Conservation (phyloP, 2,113 vertebrate genomes). For the Lepus timidus region DNA sequence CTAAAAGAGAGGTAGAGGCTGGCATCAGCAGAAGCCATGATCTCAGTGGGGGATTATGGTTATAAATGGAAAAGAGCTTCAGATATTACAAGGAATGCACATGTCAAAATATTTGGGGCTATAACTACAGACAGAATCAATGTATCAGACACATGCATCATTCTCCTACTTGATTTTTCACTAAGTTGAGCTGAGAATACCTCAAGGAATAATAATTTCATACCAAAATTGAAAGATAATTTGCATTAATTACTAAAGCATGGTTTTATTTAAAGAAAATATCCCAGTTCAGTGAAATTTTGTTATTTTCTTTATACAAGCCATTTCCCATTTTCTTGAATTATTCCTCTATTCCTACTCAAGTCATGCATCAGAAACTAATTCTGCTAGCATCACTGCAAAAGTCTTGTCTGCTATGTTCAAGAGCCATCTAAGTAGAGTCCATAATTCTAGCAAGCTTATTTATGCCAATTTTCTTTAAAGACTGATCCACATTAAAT, state of each 20-base stretch:
- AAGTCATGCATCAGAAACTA: conserved; percentile 12
- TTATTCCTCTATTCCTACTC: conserved; percentile 44
- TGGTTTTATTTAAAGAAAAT: conserved; percentile 66
- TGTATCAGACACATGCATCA: conserved; percentile 20
- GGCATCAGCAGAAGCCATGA: neutral
- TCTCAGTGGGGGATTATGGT: conserved; percentile 44
- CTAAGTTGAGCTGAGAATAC: conserved; percentile 59
- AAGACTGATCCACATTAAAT: conserved; percentile 15
- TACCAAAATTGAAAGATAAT: conserved; percentile 68
- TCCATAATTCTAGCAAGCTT: neutral
- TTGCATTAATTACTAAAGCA: conserved; percentile 63
- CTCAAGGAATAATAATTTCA: conserved; percentile 65
- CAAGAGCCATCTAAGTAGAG: conserved; percentile 22
- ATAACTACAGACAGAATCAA: conserved; percentile 52
- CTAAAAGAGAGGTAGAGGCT: conserved; percentile 38
- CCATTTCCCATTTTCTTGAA: conserved; percentile 27
- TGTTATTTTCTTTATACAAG: neutral
- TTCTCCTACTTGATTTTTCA: conserved; percentile 64
- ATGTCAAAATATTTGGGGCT: conserved; percentile 75
- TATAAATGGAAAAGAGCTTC: conserved; percentile 63
- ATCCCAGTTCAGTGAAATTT: neutral
- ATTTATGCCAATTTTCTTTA: conserved; percentile 60
- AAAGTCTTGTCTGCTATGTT: neutral
- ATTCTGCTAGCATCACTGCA: conserved; percentile 2
- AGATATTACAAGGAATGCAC: conserved; percentile 8